Evolutionary conservation across 2,888 invertebrate genomes (phyloP), one percentile per base, ranked within the genome.

Genomic region (Salticus scenicus): DNA sequence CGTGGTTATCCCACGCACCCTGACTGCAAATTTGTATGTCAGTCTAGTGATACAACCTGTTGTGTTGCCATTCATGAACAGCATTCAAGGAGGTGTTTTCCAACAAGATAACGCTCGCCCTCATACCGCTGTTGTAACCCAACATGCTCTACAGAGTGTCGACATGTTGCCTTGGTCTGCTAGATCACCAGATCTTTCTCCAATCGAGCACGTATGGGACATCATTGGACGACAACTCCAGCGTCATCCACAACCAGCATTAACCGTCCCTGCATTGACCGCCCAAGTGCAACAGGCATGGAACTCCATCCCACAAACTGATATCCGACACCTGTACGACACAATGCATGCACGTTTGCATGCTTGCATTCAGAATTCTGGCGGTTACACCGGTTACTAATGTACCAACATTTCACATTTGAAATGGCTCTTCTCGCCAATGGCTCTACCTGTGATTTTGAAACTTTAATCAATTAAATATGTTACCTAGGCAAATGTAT

Each of bases 81-180:
- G 10, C 4, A 51, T 70, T 24, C 17, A 70, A 20, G 63, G 37
- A 2, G 31, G 17, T 0, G 28, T 78, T n/a, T 70, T 78, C 70
- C 33, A 57, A 78, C 31, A 47, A 20, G 31, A 47, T 78, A 51
- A 51, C 10, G 30, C 51, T 78, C 57, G 20, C 51, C 27, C 31
- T 33, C 70, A 30, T 57, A 77, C 69, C n/a, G 27, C 14, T 37
- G 14, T 14, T 37, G 2, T 70, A 2, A 70, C 31, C 4, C 33
- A 57, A 63, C 64, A 42, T 78, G 41, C 31, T 71, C 71, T 79
- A 28, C 37, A 63, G 71, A 71, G 14, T n/a, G 63, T 57, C 78
- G 42, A 71, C 33, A 71, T 71, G 57, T 57, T 71, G 14, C 28
- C 63, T 71, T 57, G 79, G 28, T 14, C 71, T 37, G 30, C 14